phyloP scores from a whole-genome alignment of 2,113 vertebrate genomes.

The Sceloporus undulatus region DNA sequence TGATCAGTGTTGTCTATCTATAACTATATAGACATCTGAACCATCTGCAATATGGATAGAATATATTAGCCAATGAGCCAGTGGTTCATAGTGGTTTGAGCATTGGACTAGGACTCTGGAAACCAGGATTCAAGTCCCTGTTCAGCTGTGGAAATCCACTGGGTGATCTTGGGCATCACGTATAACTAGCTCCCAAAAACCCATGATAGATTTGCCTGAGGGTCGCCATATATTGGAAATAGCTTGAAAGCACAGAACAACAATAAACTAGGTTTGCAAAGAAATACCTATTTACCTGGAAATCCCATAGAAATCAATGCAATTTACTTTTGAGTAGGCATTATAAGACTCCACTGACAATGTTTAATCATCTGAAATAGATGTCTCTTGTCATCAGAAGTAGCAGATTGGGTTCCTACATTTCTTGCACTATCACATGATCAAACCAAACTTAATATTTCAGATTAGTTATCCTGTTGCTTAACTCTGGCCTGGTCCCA shows the following conservation, averaged over 20 bases:
- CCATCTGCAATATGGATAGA: neutral
- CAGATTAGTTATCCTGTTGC: neutral
- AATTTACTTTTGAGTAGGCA: neutral
- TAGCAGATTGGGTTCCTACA: neutral
- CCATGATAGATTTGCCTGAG: too few species aligned
- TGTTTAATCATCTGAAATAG: neutral
- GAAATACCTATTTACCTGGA: too few species aligned
- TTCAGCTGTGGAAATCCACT: too few species aligned
- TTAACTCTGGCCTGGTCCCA: neutral
- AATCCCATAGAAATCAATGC: neutral
- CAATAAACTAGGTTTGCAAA: too few species aligned
- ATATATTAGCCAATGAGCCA: neutral
- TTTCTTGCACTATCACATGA: neutral
- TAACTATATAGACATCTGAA: too few species aligned
- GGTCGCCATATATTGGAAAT: too few species aligned
- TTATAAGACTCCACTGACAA: neutral
- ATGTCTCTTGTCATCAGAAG: slow-evolving; percentile 1
- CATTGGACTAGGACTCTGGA: too few species aligned
- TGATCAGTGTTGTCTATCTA: neutral
- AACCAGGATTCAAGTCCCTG: too few species aligned
- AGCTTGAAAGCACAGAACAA: too few species aligned
- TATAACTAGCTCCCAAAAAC: too few species aligned
- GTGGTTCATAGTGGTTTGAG: too few species aligned
- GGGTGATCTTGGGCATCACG: too few species aligned
- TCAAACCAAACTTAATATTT: slow-evolving; percentile 13